These are phyloP conservation scores for Patiria pectinifera DNA, from an alignment of 53 echinoderm and acorn worm species.

Conservation along the genomic window DNA sequence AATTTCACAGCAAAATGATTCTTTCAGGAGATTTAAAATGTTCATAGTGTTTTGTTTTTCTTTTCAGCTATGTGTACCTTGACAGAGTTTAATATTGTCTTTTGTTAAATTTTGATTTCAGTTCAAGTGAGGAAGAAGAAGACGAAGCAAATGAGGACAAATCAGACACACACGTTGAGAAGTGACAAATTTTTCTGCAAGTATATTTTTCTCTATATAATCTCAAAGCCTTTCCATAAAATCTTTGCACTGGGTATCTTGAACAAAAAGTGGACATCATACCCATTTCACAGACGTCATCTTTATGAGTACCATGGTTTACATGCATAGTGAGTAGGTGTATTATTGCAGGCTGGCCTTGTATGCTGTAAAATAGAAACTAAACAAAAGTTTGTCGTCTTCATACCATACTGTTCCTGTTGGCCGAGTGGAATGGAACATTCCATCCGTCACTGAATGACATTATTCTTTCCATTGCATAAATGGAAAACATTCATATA, in stretches of 20 bases:
- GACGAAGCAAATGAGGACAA: conserved; percentile 20
- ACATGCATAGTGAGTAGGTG: neutral
- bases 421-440: no score
- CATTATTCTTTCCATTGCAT: no score
- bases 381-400: no score
- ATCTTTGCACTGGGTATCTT: neutral
- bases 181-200: conserved; percentile 18
- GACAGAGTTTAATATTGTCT: neutral
- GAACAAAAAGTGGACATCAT: neutral
- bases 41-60: no score
- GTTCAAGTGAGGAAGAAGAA: conserved; percentile 52
- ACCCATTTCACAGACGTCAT: neutral
- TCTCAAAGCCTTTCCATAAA: neutral
- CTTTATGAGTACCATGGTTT: neutral
- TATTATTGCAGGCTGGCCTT: neutral
- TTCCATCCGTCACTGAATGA: no score
- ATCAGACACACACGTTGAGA: conserved; percentile 19
- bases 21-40: no score
- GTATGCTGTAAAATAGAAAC: neutral
- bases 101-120: conserved; percentile 17
- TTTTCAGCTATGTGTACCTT: no score
- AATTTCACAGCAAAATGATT: no score
- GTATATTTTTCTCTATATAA: conserved; percentile 3
- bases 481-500: no score
- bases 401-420: no score